phyloP scores from a whole-genome alignment of 2,113 vertebrate genomes.

The Fulmarus glacialis region DNA sequence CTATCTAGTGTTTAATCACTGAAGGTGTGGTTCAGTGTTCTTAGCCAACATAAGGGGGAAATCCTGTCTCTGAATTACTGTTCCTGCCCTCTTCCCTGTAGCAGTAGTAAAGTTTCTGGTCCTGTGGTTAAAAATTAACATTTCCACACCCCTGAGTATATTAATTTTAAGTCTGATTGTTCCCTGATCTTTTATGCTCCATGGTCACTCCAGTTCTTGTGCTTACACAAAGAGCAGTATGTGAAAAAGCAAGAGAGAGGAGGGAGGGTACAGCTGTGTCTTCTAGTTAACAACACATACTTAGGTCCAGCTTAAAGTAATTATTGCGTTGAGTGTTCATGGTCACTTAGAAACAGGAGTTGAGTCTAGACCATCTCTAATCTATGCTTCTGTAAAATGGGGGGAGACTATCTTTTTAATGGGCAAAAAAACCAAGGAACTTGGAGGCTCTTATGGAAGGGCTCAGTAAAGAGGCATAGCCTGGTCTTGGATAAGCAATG shows the following conservation, averaged over 20 bases:
- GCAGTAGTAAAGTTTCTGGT: neutral
- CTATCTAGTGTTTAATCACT: neutral
- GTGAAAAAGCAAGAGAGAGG: neutral
- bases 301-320: neutral
- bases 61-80: slow-evolving; percentile 32
- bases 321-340: neutral
- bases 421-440: neutral
- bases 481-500: neutral
- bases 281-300: neutral
- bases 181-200: neutral
- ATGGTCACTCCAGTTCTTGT: neutral
- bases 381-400: neutral
- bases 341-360: neutral
- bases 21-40: slow-evolving; percentile 14
- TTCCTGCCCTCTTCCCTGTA: neutral
- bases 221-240: neutral
- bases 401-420: neutral
- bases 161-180: neutral
- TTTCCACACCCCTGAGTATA: neutral
- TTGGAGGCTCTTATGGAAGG: neutral
- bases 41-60: slow-evolving; percentile 27
- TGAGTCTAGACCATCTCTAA: neutral
- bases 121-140: slow-evolving; percentile 18
- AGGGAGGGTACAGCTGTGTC: neutral
- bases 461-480: neutral